A percentile compares a stretch with the other conserved stretches of the same genome.
These are phyloP conservation scores for Dicyrtomina minuta DNA, from an alignment of 2,888 invertebrate genomes.

Conservation along the genomic window DNA sequence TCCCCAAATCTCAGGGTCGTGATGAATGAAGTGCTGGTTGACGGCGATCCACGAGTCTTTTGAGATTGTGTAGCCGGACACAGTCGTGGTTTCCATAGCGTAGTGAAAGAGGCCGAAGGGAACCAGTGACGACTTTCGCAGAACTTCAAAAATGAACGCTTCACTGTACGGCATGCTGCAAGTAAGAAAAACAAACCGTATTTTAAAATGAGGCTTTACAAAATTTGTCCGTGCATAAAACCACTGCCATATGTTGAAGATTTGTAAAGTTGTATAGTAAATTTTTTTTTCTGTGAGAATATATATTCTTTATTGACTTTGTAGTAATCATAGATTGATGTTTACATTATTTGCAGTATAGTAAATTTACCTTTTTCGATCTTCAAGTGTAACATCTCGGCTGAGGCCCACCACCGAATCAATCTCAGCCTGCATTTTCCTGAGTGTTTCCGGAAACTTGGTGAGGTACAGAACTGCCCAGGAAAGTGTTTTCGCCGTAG, in stretches of 20 bases:
- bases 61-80: constrained; percentile 46
- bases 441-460: constrained; percentile 7
- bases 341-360: too few relatives aligned
- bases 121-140: constrained; percentile 50
- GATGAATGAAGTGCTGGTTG: constrained; percentile 33
- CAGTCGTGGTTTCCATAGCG: constrained; percentile 42
- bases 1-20: constrained; percentile 40
- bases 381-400: background rate
- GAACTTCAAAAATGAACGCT: constrained; percentile 51
- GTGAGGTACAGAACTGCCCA: constrained; percentile 25
- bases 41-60: constrained; percentile 27
- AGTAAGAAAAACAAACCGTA: constrained; percentile 24
- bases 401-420: constrained; percentile 8
- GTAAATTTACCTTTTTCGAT: too few relatives aligned
- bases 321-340: too few relatives aligned
- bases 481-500: constrained; percentile 12
- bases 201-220: background rate
- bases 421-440: constrained; percentile 16
- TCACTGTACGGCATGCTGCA: constrained; percentile 51
- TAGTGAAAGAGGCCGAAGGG: constrained; percentile 51
- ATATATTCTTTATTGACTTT: too few relatives aligned
- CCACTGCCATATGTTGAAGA: too few relatives aligned
- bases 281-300: background rate
- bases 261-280: background rate
- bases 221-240: too few relatives aligned